Percentiles rank a stretch among this genome's conserved stretches.
These are phyloP conservation scores for Poecilia velifera DNA, from an alignment of 2,797 vertebrate species.

Conservation along the genomic window DNA sequence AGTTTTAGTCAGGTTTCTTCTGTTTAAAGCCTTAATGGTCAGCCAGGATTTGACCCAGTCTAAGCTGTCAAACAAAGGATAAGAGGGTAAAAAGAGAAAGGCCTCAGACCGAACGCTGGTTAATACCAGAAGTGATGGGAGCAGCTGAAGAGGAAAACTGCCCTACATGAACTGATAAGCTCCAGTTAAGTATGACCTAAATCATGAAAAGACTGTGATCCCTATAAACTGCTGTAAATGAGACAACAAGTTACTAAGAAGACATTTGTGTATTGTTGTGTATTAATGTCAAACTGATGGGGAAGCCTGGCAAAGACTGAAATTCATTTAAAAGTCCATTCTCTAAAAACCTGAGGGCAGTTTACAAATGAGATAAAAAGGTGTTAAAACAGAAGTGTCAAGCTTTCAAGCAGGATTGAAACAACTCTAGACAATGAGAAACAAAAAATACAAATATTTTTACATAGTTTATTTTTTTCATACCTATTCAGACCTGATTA, in stretches of 20 bases:
- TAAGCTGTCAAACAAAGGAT: not conserved
- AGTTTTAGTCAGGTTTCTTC: not conserved
- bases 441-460: not conserved
- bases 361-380: not conserved
- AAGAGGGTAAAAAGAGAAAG: not conserved
- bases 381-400: not conserved
- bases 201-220: not conserved
- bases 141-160: not conserved
- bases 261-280: not conserved
- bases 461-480: not conserved
- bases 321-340: not conserved
- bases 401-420: not conserved
- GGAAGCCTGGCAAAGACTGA: not conserved
- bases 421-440: not conserved
- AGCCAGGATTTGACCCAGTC: not conserved
- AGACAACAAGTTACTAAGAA: not conserved
- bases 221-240: not conserved
- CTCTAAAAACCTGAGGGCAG: not conserved
- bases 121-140: not conserved
- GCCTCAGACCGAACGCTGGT: not conserved
- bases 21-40: not conserved
- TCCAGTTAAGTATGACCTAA: not conserved
- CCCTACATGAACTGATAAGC: not conserved
- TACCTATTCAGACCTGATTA: not conserved
- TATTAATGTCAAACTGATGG: not conserved